Evolutionary conservation across 2,797 vertebrate genomes (phyloP).

Genomic region (Erpetoichthys calabaricus): DNA sequence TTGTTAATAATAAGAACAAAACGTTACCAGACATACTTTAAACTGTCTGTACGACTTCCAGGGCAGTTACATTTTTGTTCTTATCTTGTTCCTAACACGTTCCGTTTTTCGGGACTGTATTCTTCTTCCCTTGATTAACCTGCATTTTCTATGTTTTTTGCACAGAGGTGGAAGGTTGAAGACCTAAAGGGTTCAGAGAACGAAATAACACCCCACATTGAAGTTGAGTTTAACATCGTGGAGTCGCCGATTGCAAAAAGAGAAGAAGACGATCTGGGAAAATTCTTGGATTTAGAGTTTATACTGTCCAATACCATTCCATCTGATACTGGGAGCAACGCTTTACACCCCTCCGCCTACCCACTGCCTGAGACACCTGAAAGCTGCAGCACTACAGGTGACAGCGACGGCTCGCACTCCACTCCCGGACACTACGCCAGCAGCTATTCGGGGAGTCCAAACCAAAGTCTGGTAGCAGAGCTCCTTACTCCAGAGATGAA

Average conservation of each 20-base stretch:
- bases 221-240: conserved; percentile 54
- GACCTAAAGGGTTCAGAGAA: conserved; percentile 14
- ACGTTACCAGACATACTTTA: too few relatives aligned
- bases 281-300: conserved; percentile 77
- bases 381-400: conserved; percentile 60
- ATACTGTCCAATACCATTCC: conserved; percentile 67
- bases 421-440: conserved; percentile 29
- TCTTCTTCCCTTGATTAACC: too few relatives aligned
- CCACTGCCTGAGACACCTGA: conserved; percentile 75
- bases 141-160: background rate
- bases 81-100: too few relatives aligned
- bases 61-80: too few relatives aligned
- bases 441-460: conserved; percentile 38
- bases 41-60: too few relatives aligned
- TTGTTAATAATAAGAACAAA: too few relatives aligned
- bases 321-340: conserved; percentile 24
- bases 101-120: too few relatives aligned
- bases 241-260: conserved; percentile 39
- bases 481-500: conserved; percentile 59
- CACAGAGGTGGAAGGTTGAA: conserved; percentile 35
- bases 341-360: conserved; percentile 35
- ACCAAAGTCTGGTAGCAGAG: conserved; percentile 69
- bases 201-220: conserved; percentile 33
- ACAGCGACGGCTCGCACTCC: conserved; percentile 46
- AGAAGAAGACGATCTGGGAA: conserved; percentile 73